These are phyloP conservation scores for Pyrocephalus nanus DNA, from an alignment of 2,797 vertebrate species.

Conservation along the genomic window DNA sequence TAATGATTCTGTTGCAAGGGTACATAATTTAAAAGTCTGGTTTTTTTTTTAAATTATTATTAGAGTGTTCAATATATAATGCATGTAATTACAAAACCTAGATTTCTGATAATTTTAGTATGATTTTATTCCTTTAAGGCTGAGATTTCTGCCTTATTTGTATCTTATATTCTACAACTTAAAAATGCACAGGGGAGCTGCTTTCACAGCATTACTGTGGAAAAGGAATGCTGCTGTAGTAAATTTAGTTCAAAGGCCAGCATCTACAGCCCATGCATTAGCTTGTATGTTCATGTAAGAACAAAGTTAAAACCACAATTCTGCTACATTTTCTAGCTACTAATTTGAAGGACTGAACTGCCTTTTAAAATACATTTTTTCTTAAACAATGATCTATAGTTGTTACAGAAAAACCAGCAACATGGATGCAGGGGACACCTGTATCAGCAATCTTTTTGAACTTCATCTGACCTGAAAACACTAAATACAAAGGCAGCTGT, in stretches of 20 bases:
- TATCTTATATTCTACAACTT: background rate
- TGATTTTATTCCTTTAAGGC: background rate
- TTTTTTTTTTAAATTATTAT: background rate
- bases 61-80: background rate
- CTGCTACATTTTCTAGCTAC: background rate
- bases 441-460: background rate
- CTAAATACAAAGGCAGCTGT: background rate
- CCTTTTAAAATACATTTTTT: background rate
- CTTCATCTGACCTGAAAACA: background rate
- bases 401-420: background rate
- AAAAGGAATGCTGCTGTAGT: background rate
- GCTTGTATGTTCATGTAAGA: background rate
- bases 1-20: background rate
- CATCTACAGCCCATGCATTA: background rate
- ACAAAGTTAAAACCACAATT: background rate
- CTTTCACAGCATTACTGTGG: background rate
- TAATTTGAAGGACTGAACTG: background rate
- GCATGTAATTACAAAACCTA: background rate
- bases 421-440: rapidly evolving
- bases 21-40: background rate
- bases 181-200: background rate
- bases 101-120: background rate
- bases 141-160: background rate
- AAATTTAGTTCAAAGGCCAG: background rate
- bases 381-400: background rate